Conservation (phyloP, 2,113 vertebrate genomes). For the Ictidomys tridecemlineatus region DNA sequence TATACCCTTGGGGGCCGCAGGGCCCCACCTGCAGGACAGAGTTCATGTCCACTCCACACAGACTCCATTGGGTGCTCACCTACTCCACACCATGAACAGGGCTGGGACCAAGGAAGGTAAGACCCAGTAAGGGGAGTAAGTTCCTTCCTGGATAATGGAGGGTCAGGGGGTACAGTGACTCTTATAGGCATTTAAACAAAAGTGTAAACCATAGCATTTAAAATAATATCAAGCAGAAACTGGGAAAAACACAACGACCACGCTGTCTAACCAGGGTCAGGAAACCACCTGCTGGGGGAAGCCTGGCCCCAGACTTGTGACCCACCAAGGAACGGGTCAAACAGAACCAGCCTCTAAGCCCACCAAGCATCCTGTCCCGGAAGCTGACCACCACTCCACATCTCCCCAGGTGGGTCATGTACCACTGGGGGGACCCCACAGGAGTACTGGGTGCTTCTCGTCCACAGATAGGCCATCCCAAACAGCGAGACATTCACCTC, state of each 20-base stretch:
- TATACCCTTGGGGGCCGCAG: background rate
- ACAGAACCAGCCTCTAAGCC: background rate
- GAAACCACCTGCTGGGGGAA: rapidly evolving
- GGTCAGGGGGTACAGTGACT: rapidly evolving
- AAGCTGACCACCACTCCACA: rapidly evolving
- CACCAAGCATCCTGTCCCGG: rapidly evolving
- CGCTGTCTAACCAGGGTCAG: rapidly evolving
- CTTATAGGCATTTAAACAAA: rapidly evolving
- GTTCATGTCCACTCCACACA: background rate
- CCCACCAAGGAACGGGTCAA: too few relatives aligned
- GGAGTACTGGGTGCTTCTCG: rapidly evolving
- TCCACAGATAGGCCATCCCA: background rate
- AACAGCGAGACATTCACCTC: too few relatives aligned
- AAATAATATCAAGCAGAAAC: background rate
- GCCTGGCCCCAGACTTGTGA: rapidly evolving
- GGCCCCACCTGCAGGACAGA: background rate
- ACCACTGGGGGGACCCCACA: rapidly evolving
- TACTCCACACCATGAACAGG: rapidly evolving
- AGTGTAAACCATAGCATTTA: rapidly evolving
- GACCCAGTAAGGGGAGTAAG: rapidly evolving
- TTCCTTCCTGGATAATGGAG: rapidly evolving
- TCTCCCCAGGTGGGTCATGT: background rate
- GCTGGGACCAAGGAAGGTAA: rapidly evolving
- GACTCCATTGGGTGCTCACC: rapidly evolving
- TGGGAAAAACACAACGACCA: background rate